Percentiles rank a stretch among this genome's conserved stretches.
phyloP scores from a whole-genome alignment of 2,888 invertebrate species.

The Leptinotarsa peninsularis region DNA sequence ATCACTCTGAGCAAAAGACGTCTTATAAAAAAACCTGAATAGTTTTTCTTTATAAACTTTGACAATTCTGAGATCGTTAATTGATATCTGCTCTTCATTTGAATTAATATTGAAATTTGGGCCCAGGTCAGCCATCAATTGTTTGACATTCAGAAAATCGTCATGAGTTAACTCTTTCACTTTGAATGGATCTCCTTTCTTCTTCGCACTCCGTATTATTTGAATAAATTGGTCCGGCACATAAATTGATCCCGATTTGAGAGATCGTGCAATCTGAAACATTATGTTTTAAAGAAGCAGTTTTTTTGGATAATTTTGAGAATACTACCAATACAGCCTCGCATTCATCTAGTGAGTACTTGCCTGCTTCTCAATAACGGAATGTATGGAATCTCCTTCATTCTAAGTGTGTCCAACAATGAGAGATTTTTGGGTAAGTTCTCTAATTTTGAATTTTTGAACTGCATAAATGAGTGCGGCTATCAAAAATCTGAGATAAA shows the following conservation, averaged over 20 bases:
- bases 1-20: neutral
- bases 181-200: neutral
- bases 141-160: neutral
- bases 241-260: neutral
- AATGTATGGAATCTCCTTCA: neutral
- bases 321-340: no score
- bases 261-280: neutral
- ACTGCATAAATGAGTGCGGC: neutral
- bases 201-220: neutral
- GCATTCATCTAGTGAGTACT: no score
- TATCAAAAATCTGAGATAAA: neutral
- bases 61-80: neutral
- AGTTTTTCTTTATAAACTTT: neutral
- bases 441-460: neutral
- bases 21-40: neutral
- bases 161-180: neutral
- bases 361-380: neutral
- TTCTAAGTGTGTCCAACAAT: slow-evolving; percentile 7
- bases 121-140: neutral
- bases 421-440: slow-evolving; percentile 7
- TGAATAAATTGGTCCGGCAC: neutral
- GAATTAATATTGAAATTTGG: neutral
- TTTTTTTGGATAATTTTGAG: no score
- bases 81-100: neutral
- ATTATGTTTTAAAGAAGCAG: no score